Base-by-base conservation (phyloP, 2,113 vertebrate species). In the Dipodomys stephensi region DNA sequence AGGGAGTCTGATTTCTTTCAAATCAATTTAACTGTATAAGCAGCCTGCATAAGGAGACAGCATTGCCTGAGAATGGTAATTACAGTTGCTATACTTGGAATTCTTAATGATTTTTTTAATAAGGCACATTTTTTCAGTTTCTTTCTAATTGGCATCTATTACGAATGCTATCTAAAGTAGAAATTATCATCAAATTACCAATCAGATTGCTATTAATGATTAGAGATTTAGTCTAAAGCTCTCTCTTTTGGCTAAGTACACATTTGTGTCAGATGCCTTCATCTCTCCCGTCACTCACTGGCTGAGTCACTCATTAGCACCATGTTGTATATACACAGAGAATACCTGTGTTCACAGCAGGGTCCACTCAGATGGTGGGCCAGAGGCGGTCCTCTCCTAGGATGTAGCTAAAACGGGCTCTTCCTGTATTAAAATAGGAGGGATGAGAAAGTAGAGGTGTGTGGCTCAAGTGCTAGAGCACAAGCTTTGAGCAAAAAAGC, bases 171-270 rank as follows among this genome's bases (percentile, higher is more conserved):
- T 62, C n/a, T 91, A 78, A 88, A 83, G 74, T 94, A 82, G 32
- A 94, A 96, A 95, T 87, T 62, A 71, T 53, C 35, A 73, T 86
- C 62, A 73, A 88, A 95, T 94, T 80, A 88, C 67, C 80, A 71
- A 93, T 53, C 49, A 90, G 82, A 77, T 87, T 49, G 82, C 67
- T 73, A 69, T 82, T 86, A 87, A 91, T 46, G 68, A 86, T 90
- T 64, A 77, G 62, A 90, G 60, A 92, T 88, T 91, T 44, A 39
- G 10, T 74, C 44, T 89, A 39, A 94, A 87, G 62, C 6, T 80
- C 57, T 80, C 57, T 72, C 82, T 71, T 71, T 82, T 74, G 80
- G 32, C 64, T 46, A 71, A 72, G 74, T 89, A 88, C 60, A 49
- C 64, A 27, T 62, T 88, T 65, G 39, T 88, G 28, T 69, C 68